A percentile compares a stretch with the other conserved stretches of the same genome.
Conservation (phyloP, 2,113 vertebrate species). For the Epinephelus lanceolatus region DNA sequence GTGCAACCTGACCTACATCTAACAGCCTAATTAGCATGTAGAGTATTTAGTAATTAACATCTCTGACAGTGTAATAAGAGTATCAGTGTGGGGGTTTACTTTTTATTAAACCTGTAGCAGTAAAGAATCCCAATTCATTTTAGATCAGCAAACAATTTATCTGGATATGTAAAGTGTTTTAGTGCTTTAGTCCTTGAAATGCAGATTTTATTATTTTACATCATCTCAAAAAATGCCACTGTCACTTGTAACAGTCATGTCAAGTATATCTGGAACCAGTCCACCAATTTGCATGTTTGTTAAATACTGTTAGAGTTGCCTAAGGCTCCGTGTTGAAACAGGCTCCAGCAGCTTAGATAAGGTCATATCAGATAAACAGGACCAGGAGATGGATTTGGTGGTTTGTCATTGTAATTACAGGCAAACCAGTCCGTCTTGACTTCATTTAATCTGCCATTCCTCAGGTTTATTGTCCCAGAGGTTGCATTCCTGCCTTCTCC, state of each 20-base stretch:
- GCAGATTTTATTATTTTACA: not conserved
- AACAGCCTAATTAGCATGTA: not conserved
- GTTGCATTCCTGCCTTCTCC: constrained; percentile 66
- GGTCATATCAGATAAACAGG: constrained; percentile 68
- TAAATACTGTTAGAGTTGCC: constrained; percentile 55
- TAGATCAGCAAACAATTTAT: not conserved
- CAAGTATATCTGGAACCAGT: constrained; percentile 22
- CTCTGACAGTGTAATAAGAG: not conserved
- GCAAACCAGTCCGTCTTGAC: constrained; percentile 76
- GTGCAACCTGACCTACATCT: not conserved
- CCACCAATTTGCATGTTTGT: constrained; percentile 35
- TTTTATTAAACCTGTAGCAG: not conserved
- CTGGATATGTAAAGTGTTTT: not conserved
- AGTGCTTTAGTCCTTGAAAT: not conserved
- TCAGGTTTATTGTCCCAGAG: constrained; percentile 61
- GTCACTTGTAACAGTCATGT: constrained; percentile 25
- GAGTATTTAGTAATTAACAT: not conserved
- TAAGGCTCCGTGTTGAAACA: constrained; percentile 68
- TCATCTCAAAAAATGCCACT: not conserved
- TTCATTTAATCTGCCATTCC: constrained; percentile 74
- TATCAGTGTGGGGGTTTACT: not conserved
- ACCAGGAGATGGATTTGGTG: constrained; percentile 60
- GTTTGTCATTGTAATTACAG: constrained; percentile 69
- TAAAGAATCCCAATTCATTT: not conserved
- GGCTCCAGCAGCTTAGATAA: constrained; percentile 58